Evolutionary conservation across 2,797 vertebrate genomes (phyloP).

Genomic region (Tarsius wallacei): DNA sequence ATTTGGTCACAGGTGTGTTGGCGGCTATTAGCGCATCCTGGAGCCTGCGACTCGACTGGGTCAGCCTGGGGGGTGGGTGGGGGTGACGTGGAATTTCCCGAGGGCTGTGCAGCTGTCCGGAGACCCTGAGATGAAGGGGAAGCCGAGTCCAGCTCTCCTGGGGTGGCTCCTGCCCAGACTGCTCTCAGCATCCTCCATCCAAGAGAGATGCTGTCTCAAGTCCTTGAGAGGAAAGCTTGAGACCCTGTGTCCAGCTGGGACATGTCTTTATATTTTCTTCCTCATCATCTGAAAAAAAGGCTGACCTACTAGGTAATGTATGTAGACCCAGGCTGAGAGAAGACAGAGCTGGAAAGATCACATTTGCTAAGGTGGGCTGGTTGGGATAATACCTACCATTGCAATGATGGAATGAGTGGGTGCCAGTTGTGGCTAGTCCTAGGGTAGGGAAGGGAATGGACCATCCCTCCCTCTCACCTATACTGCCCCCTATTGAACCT

Average conservation of each 20-base stretch:
- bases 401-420: neutral
- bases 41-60: neutral
- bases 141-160: neutral
- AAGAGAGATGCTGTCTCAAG: neutral
- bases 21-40: conserved; percentile 61
- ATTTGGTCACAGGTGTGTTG: conserved; percentile 65
- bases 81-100: neutral
- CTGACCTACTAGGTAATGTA: neutral
- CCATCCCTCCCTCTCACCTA: neutral
- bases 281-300: neutral
- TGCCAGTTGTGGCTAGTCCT: neutral
- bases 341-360: neutral
- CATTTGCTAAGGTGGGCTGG: neutral
- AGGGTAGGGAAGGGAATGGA: neutral
- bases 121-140: neutral
- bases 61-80: neutral
- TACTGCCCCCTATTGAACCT: neutral
- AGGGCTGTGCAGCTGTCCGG: neutral
- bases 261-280: neutral
- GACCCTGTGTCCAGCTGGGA: neutral
- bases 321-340: neutral
- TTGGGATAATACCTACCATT: neutral
- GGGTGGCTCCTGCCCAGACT: accelerated
- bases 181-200: neutral
- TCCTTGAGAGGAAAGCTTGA: neutral